Evolutionary conservation across 2,113 vertebrate species (phyloP).

Genomic region (Falcunculus frontatus): DNA sequence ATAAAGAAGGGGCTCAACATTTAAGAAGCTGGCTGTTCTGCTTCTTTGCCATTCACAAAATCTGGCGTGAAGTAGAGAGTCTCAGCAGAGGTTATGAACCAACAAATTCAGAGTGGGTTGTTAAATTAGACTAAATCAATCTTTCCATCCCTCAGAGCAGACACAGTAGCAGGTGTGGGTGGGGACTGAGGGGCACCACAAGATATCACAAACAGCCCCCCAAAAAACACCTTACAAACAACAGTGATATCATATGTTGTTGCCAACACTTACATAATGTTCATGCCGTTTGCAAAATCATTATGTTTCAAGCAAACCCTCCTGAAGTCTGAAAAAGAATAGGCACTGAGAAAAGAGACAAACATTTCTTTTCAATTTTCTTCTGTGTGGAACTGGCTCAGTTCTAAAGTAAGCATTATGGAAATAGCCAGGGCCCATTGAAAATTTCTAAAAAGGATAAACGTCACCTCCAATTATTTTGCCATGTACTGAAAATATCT

Average conservation of each 20-base stretch:
- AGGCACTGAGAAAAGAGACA: neutral
- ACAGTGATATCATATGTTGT: neutral
- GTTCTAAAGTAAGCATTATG: neutral
- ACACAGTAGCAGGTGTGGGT: neutral
- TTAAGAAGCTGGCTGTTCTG: neutral
- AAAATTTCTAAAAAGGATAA: conserved; percentile 12
- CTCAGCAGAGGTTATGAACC: neutral
- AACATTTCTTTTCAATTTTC: neutral
- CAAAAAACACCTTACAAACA: neutral
- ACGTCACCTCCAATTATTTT: neutral
- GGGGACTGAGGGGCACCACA: neutral
- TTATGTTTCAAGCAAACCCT: neutral
- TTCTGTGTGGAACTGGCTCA: neutral
- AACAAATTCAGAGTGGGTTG: neutral
- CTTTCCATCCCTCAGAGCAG: conserved; percentile 12
- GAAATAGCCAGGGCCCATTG: neutral
- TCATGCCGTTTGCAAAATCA: neutral
- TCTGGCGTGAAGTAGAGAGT: neutral
- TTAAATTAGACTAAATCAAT: conserved; percentile 26
- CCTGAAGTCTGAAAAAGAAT: neutral
- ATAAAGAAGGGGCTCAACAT: neutral
- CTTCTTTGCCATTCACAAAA: neutral
- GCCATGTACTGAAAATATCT: neutral
- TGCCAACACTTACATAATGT: neutral
- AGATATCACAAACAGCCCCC: neutral